Base-by-base conservation (phyloP, 1,140 invertebrate genomes). In the Camponotus floridanus region DNA sequence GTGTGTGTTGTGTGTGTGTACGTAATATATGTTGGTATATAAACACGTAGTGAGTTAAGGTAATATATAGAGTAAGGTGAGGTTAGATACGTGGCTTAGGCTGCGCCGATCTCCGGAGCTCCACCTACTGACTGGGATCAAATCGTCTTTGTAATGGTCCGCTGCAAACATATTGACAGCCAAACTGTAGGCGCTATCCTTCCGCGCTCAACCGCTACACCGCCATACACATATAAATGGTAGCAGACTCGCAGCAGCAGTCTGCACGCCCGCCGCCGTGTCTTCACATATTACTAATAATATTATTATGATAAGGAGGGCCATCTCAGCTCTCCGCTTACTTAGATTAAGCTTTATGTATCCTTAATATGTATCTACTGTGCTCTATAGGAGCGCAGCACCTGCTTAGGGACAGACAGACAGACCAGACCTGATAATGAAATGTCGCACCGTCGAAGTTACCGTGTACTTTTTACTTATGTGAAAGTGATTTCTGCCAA, bases 1-100 rank as follows among this genome's bases (percentile, higher is more conserved):
- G 88, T 91, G 90, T 91, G 91, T 91, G 85, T 89, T 87, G 89
- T 91, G 89, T 93, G 90, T 92, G 90, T 92, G 91, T 94, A 92
- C 92, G 91, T 94, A 93, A 91, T 89, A 93, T 94, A 94, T 93
- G 92, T 94, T 93, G 92, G 91, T 93, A 93, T 94, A 94, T 94
- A 94, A 94, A 94, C 94, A 94, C 92, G 94, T 95, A 95, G 94
- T 95, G 94, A 94, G 92, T 94, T 94, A 94, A 94, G 92, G 93
- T 94, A 95, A 94, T 95, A 95, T 95, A 95, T 94, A 95, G 94
- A 95, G 94, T 90, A 90, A 95, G 94, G 94, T 95, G 94, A 95
- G 93, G 93, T 95, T 95, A 95, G 95, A 95, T 95, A 95, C 95
- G 95, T 95, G 95, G 94, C 94, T 95, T 95, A 94, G 92, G 93